These are phyloP conservation scores for Eulithis testata DNA, from an alignment of 2,888 invertebrate genomes.

Conservation along the genomic window DNA sequence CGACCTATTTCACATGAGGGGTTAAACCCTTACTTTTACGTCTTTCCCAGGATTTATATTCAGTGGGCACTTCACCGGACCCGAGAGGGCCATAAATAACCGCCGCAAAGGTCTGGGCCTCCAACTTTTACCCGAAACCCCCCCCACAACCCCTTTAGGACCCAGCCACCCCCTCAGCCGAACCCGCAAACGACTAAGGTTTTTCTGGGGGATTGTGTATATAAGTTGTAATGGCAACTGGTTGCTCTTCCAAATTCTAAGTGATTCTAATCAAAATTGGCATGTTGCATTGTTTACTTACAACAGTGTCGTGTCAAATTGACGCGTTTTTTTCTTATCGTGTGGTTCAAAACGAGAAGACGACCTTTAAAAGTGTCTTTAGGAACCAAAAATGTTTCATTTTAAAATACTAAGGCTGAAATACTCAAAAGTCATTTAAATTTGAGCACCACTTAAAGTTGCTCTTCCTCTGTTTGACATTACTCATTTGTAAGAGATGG, in stretches of 20 bases:
- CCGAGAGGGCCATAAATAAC: conserved; percentile 83
- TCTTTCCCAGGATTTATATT: conserved; percentile 81
- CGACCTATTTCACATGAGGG: conserved; percentile 49
- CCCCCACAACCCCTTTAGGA: conserved; percentile 43
- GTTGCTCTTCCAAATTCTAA: not conserved
- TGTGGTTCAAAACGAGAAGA: too few species aligned
- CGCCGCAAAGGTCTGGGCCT: conserved; percentile 68
- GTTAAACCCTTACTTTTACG: conserved; percentile 70
- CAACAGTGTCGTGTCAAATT: too few species aligned
- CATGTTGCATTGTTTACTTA: too few species aligned
- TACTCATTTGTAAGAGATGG: too few species aligned
- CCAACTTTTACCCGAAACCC: conserved; percentile 54
- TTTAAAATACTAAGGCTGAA: too few species aligned
- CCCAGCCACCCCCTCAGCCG: conserved; percentile 44
- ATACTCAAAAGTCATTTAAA: too few species aligned
- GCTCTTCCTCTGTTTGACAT: too few species aligned
- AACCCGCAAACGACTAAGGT: conserved; percentile 79
- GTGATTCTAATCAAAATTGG: too few species aligned
- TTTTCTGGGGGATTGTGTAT: conserved; percentile 48
- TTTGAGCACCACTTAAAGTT: too few species aligned
- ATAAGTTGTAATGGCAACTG: conserved; percentile 20
- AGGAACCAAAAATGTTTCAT: too few species aligned
- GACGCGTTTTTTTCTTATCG: too few species aligned
- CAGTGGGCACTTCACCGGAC: conserved; percentile 78
- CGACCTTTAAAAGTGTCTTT: too few species aligned